These are phyloP conservation scores for Rana temporaria DNA, from an alignment of 2,113 vertebrate species.

Conservation along the genomic window DNA sequence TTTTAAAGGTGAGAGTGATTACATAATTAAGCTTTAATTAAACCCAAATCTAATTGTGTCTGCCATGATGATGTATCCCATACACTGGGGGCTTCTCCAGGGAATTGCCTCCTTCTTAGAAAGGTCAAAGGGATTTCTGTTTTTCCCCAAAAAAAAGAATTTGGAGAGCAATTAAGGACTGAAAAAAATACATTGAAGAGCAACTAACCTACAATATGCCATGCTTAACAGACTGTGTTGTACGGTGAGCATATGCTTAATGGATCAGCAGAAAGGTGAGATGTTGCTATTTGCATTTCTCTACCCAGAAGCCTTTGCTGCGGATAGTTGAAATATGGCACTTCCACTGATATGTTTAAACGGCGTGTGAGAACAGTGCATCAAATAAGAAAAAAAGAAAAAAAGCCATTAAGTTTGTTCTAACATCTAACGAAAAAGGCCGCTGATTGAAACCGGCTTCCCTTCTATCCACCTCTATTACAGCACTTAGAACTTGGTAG, in stretches of 20 bases:
- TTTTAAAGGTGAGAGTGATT: slow-evolving; percentile 47
- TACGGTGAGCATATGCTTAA: slow-evolving; percentile 13
- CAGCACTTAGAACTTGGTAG: neutral
- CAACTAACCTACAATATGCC: slow-evolving; percentile 9
- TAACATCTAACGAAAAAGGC: neutral
- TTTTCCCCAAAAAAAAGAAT: slow-evolving; percentile 20
- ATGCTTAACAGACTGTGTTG: slow-evolving; percentile 9
- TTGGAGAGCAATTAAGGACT: slow-evolving; percentile 18
- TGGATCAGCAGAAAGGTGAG: slow-evolving; percentile 35
- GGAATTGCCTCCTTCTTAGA: slow-evolving; percentile 25
- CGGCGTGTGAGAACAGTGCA: neutral
- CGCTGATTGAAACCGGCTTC: slow-evolving; percentile 1
- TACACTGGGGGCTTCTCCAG: slow-evolving; percentile 21
- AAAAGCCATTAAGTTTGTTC: neutral
- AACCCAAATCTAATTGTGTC: slow-evolving; percentile 39
- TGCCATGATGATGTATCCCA: slow-evolving; percentile 42
- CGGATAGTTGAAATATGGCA: neutral
- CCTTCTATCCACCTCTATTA: neutral
- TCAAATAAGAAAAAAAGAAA: slow-evolving; percentile 5
- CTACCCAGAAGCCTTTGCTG: neutral
- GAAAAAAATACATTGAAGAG: slow-evolving; percentile 20
- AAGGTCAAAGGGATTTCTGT: slow-evolving; percentile 46
- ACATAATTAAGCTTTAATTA: slow-evolving; percentile 51
- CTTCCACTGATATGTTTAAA: neutral
- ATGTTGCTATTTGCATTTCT: neutral